Base-by-base conservation (phyloP, 2,888 invertebrate genomes). In the Polyploca ridens region DNA sequence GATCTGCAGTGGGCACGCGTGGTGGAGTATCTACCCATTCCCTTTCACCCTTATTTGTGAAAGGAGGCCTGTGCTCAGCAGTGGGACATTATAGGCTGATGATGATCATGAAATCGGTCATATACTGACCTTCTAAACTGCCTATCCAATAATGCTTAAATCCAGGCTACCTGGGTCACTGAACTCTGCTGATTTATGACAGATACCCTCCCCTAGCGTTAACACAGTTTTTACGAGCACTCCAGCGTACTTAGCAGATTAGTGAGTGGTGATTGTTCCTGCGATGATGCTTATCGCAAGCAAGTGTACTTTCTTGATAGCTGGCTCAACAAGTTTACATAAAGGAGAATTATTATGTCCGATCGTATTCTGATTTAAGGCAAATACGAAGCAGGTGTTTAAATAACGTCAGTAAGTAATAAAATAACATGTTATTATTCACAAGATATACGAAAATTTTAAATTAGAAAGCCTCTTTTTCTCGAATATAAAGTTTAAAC, bases 161-260 rank as follows among this genome's bases (percentile, higher is more conserved):
- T 49, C 49, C 16, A 16, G 1, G 16, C 16, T n/a, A 5, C 11
- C 49, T 8, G 8, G 7, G n/a, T 49, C 49, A 49, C 7, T 16
- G 49, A 49, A 16, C 49, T 16, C 49, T 44, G 14, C 6, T 16
- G 16, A 49, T 49, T 16, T 16, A 16, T 16, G 49, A 49, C 16
- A 49, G 5, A 7, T 16, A 49, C n/a, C 16, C 16, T 49, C 49
- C 16, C 16, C 13, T 16, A 5, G 49, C 49, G 6, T 14, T 49
- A 16, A 49, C 16, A 49, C 6, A 16, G 49, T 49, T 16, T 49
- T 49, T 49, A 49, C 14, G n/a, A 49, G 16, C 14, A 49, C 49
- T n/a, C 6, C 13, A n/a, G 16, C 27, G 1, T 60, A 60, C 60
- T 60, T 60, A 60, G 60, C 41, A 60, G 60, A 60, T 60, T 60